Evolutionary conservation across 2,888 invertebrate genomes (phyloP).

Genomic region (Eupithecia exiguata): DNA sequence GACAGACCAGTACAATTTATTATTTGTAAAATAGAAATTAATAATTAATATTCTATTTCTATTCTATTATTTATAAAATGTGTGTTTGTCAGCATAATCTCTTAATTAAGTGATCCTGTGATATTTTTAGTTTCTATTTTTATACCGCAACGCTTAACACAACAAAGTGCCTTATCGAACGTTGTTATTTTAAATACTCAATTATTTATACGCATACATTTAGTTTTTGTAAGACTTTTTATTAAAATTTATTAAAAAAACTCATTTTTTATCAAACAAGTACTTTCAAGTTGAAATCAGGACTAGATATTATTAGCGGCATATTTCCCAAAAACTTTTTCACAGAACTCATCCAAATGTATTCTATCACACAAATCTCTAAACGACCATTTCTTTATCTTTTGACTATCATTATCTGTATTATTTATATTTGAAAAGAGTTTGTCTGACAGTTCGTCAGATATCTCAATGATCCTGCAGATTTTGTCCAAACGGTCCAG

Average conservation of each 20-base stretch:
- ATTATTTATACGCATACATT: conserved; percentile 12
- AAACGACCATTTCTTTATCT: conserved; percentile 68
- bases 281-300: not conserved
- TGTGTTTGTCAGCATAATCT: not conserved
- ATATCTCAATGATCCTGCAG: conserved; percentile 78
- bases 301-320: not conserved
- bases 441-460: conserved; percentile 74
- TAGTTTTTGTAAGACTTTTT: conserved; percentile 14
- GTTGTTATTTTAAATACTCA: conserved; percentile 23
- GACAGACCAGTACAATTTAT: not conserved
- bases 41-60: too few species aligned
- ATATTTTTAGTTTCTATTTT: conserved; percentile 38
- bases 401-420: conserved; percentile 32
- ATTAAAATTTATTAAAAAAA: conserved; percentile 26
- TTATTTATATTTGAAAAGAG: conserved; percentile 64
- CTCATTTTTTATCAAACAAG: not conserved
- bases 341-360: conserved; percentile 75
- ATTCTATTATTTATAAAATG: not conserved
- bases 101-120: conserved; percentile 19
- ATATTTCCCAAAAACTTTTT: conserved; percentile 65
- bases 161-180: conserved; percentile 27
- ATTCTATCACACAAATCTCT: conserved; percentile 74
- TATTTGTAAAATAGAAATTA: not conserved
- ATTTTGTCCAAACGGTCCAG: conserved; percentile 72
- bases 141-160: conserved; percentile 25